Evolutionary conservation across 2,113 vertebrate species (phyloP), one percentile per base, ranked within the genome.

Genomic region (Corythoichthys haematopterus): DNA sequence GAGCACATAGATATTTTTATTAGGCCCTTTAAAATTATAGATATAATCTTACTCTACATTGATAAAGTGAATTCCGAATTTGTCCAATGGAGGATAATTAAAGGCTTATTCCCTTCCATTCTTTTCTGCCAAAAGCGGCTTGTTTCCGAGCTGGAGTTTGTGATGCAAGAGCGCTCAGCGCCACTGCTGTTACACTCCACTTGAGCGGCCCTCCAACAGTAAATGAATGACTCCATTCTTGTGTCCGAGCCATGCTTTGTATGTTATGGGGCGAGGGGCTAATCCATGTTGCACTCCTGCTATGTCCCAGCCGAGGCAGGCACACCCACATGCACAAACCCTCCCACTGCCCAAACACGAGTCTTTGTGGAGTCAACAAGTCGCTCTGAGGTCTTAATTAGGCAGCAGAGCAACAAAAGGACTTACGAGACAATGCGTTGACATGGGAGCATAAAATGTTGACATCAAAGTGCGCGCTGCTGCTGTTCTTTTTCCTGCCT

Each of bases 371-470:
- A 86, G 85, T 90, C 88, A 88, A 86, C 89, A 89, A 88, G 87
- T 84, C 69, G 55, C 78, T 82, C 82, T 76, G 80, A 90, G 82
- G 84, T 88, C 90, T 90, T 90, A 88, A 91, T 92, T 89, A 90
- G 87, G 76, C 79, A 10, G 64, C 43, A 52, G 76, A 75, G 76
- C 81, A 85, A 92, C 89, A 90, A 89, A 89, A 81, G 83, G 75
- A 75, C 74, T 82, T 69, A 79, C 72, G 73, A 77, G 88, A 87
- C 88, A 87, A 86, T 79, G 68, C 69, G 6, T 65, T 85, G 80
- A 88, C 88, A 86, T 80, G 76, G 71, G 79, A 80, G 80, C 77
- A 77, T 87, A 87, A 88, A 91, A 76, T 79, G 72, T 8, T 37
- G 35, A 80, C 85, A 90, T 90, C 85, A 91, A 91, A 91, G 86